Evolutionary conservation across 1,140 invertebrate species (phyloP).

Genomic region (Drosophila triauraria): DNA sequence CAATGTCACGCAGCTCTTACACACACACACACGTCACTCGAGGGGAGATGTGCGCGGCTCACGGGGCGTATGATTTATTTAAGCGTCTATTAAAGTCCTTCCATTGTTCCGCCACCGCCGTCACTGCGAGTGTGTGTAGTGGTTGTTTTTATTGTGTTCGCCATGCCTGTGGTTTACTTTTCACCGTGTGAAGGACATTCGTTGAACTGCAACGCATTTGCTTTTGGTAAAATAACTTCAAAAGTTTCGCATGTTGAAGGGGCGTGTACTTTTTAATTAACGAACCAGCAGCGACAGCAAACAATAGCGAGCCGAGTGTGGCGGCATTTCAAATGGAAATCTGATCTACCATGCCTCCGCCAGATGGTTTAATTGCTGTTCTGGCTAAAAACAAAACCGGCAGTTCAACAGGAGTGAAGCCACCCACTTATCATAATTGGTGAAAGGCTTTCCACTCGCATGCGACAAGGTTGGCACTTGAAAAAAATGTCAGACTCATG

Average conservation of each 20-base stretch:
- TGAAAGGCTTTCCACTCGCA: background rate
- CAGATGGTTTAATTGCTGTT: conserved; percentile 32
- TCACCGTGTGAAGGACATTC: conserved; percentile 63
- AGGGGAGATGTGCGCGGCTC: conserved; percentile 22
- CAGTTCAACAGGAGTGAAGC: background rate
- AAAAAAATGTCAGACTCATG: background rate
- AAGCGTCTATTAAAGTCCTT: conserved; percentile 70
- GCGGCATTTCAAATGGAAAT: conserved; percentile 33
- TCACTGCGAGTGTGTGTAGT: conserved; percentile 23
- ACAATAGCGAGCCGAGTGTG: background rate
- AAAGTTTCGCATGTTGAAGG: conserved; percentile 42
- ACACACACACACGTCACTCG: conserved; percentile 19
- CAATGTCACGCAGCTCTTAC: conserved; percentile 61
- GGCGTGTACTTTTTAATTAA: conserved; percentile 62
- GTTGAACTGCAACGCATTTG: conserved; percentile 66
- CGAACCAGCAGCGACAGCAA: conserved; percentile 12
- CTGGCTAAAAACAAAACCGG: conserved; percentile 9
- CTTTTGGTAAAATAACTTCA: conserved; percentile 48
- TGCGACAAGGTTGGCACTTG: background rate
- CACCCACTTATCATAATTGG: background rate
- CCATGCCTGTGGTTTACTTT: conserved; percentile 27
- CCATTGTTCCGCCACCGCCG: conserved; percentile 48
- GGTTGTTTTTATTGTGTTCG: conserved; percentile 20
- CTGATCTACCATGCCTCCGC: conserved; percentile 23
- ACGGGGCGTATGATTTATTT: conserved; percentile 79